Evolutionary conservation across 2,797 vertebrate genomes (phyloP).

Genomic region (Lagorchestes hirsutus): DNA sequence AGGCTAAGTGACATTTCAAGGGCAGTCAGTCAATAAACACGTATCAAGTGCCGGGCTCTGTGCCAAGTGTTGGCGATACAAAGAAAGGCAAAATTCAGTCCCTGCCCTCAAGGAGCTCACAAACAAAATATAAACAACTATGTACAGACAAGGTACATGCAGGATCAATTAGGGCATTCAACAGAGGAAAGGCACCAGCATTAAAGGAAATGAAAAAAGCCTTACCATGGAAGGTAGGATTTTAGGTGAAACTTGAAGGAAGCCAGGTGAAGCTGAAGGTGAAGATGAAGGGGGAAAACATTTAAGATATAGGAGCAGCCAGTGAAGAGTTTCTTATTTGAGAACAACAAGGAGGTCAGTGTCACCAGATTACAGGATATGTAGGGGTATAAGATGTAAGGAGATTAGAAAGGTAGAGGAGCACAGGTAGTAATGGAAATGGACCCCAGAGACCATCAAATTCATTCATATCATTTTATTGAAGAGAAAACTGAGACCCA

Average conservation of each 20-base stretch:
- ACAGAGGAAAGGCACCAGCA: not conserved
- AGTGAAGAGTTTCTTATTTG: not conserved
- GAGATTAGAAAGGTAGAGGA: not conserved
- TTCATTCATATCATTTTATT: not conserved
- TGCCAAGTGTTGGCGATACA: not conserved
- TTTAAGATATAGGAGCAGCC: not conserved
- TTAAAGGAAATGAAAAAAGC: not conserved
- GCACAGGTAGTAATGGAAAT: not conserved
- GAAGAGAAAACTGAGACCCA: not conserved
- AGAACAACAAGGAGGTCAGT: not conserved
- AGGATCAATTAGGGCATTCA: not conserved
- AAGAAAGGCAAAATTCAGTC: not conserved
- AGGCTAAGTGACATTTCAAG: not conserved
- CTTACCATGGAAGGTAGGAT: not conserved
- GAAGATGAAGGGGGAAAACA: not conserved
- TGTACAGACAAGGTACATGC: not conserved
- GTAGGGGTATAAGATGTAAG: not conserved
- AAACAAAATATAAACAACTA: not conserved
- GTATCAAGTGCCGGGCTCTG: not conserved
- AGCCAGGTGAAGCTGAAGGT: not conserved
- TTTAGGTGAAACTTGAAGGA: not conserved
- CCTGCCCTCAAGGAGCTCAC: not conserved
- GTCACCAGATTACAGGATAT: not conserved
- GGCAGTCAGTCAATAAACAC: not conserved
- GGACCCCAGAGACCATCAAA: not conserved